Evolutionary conservation across 1,140 invertebrate species (phyloP).

Genomic region (Drosophila tropicalis): DNA sequence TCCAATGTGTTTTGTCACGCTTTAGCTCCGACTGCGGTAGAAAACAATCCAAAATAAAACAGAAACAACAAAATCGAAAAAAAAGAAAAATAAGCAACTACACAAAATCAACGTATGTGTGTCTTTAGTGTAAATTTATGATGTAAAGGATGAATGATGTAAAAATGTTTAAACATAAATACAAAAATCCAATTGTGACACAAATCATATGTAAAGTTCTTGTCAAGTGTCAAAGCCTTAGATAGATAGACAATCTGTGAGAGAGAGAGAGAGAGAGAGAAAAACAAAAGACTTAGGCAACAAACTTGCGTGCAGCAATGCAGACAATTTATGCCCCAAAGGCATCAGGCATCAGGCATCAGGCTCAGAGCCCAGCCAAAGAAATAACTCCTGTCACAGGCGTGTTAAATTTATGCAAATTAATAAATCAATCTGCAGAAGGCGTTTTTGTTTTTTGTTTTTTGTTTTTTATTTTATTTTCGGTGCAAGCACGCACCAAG

Average conservation of each 20-base stretch:
- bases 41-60: conserved; percentile 7
- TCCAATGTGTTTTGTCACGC: conserved; percentile 81
- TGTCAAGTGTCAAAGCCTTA: conserved; percentile 44
- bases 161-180: neutral
- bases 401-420: conserved; percentile 81
- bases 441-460: conserved; percentile 42
- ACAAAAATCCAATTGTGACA: conserved; percentile 31
- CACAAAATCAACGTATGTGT: conserved; percentile 64
- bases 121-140: conserved; percentile 37
- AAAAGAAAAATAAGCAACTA: conserved; percentile 34
- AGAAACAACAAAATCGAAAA: conserved; percentile 8
- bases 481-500: conserved; percentile 51
- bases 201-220: conserved; percentile 41
- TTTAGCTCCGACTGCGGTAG: conserved; percentile 63
- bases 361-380: conserved; percentile 18
- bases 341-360: conserved; percentile 49
- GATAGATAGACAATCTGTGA: conserved; percentile 12
- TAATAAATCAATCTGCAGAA: conserved; percentile 70
- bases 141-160: conserved; percentile 44
- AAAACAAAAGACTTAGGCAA: conserved; percentile 65
- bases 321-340: conserved; percentile 60
- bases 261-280: conserved; percentile 7
- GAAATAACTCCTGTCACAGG: conserved; percentile 63
- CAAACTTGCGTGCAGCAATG: conserved; percentile 74
- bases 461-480: no score